Base-by-base conservation (phyloP, 2,113 vertebrate genomes). In the Puffinus mauretanicus region DNA sequence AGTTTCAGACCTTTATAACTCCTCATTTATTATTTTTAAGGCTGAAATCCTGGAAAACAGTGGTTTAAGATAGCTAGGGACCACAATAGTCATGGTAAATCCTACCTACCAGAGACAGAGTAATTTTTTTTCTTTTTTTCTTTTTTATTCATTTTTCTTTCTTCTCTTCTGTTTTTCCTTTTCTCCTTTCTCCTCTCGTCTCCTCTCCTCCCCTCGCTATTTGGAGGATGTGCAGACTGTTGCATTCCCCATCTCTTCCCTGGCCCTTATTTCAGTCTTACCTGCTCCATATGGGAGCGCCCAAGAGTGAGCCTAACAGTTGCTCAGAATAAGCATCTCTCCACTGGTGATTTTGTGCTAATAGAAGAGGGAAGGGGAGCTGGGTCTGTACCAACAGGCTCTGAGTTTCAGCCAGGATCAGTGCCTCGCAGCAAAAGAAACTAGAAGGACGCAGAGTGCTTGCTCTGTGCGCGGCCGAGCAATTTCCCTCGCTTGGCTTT, bases 21-120 rank as follows among this genome's bases (percentile, higher is more conserved):
- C 72, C 55, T 96, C 61, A n/a, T 95, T 94, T 93, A 47, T 92
- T 94, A 93, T 88, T 90, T 94, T 92, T 86, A 86, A 71, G 40
- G 70, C 72, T 96, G 71, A 82, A 92, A 81, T 86, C 26, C 29
- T 88, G 64, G n/a, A 88, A 82, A 93, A 49, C 6, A 7, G 5
- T 82, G 52, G 47, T 88, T 96, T 81, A 42, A 86, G 67, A 81
- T 83, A 93, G 32, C 67, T 83, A 70, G 58, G 30, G 46, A 84
- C 57, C 21, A 10, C 79, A 75, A 64, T 6, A 84, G 30, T 62
- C 3, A 44, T 75, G 60, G 49, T 38, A 73, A 96, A 83, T 30
- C 27, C 64, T 70, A 61, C 36, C 47, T 89, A 70, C 87, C 2
- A 18, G n/a, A 36, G 20, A 62, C 20, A 80, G 32, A 62, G 27